phyloP scores from a whole-genome alignment of 1,140 invertebrate species.

The Drosophila albomicans region DNA sequence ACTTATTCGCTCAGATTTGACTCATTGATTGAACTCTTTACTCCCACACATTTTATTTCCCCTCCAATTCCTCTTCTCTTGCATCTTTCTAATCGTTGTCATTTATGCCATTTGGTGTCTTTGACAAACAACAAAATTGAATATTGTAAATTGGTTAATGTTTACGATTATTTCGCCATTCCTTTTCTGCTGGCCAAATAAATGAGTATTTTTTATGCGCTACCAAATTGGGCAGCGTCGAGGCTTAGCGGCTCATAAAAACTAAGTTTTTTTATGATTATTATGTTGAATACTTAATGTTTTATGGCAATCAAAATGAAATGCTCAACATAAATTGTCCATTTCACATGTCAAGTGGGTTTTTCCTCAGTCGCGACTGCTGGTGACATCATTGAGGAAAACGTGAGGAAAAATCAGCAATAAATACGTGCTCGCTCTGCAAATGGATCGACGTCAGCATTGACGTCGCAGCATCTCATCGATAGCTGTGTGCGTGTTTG shows the following conservation, averaged over 20 bases:
- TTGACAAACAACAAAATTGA: conserved; percentile 45
- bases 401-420: conserved; percentile 46
- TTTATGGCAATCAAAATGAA: conserved; percentile 18
- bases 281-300: conserved; percentile 15
- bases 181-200: conserved; percentile 56
- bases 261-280: conserved; percentile 29
- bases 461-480: conserved; percentile 67
- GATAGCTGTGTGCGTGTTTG: conserved; percentile 50
- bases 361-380: conserved; percentile 20
- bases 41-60: background rate
- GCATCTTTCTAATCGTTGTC: background rate
- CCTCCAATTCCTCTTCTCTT: background rate
- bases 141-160: conserved; percentile 45
- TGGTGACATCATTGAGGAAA: conserved; percentile 51
- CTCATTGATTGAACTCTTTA: background rate
- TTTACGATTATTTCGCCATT: conserved; percentile 49
- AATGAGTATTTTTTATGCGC: conserved; percentile 60
- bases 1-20: background rate
- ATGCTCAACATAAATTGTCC: conserved; percentile 14
- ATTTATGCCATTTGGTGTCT: conserved; percentile 40
- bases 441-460: conserved; percentile 72
- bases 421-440: conserved; percentile 42
- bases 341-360: conserved; percentile 25
- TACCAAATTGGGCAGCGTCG: conserved; percentile 54
- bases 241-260: conserved; percentile 53